Base-by-base conservation (phyloP, 2,888 invertebrate species). In the Tolmerus cingulatus region DNA sequence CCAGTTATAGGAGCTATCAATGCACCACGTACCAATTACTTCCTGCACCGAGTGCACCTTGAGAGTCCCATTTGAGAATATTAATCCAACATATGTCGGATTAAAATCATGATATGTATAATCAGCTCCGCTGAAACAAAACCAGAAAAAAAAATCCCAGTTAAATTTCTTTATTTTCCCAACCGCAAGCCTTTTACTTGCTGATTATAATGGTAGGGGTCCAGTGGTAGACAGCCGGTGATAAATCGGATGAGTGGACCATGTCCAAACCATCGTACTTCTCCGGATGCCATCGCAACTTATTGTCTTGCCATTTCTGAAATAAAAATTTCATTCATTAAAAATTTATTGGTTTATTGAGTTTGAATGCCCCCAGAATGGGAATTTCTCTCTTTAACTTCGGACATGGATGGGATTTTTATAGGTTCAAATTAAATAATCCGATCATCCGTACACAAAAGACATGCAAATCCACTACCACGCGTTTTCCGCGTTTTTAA, bases 271-370 rank as follows among this genome's bases (percentile, higher is more conserved):
- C 93, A n/a, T 93, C 94, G 90, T 93, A 95, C 66, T 94, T 93
- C 19, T 90, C 91, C 0, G 95, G 94, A 89, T 94, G 92, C 96
- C 96, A 96, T 0, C 92, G 91, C 89, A 95, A 91, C 88, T 94
- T 94, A 16, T 93, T 92, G 89, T 96, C 96, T 0, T 90, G 92
- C 96, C 96, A 96, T 88, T 91, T 92, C 95, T 95, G 90, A 51
- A 92, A 55, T 74, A 85, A 43, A 87, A 81, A 66, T 81, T 81
- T 16, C 37, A 76, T 66, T 66, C 66, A 66, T 66, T 66, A 66
- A 66, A 46, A 12, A 4, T 66, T 66, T 66, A 66, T 66, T 66
- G 66, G 66, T 66, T 66, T 66, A 66, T 66, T 19, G 27, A 23
- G 23, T 23, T 0, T 66, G 51, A 51, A 51, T 51, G 51, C 5